Evolutionary conservation across 2,888 invertebrate genomes (phyloP).

Genomic region (Urechis unicinctus): DNA sequence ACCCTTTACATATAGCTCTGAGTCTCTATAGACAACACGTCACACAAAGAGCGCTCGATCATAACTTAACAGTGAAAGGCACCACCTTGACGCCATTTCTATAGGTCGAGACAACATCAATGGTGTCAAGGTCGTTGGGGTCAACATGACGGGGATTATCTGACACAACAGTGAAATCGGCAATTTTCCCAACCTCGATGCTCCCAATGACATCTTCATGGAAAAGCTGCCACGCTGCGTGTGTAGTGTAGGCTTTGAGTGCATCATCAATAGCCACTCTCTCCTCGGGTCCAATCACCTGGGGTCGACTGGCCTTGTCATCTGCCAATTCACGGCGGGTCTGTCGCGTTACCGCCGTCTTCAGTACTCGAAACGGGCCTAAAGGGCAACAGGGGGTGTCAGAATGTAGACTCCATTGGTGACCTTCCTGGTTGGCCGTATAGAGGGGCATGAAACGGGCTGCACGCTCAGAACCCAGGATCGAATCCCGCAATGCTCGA

Average conservation of each 20-base stretch:
- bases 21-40: too few species aligned
- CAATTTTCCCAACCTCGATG: neutral
- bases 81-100: too few species aligned
- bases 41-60: too few species aligned
- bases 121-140: neutral
- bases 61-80: too few species aligned
- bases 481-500: neutral
- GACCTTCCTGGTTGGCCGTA: neutral
- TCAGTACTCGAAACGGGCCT: neutral
- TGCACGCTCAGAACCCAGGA: neutral
- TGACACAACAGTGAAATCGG: neutral
- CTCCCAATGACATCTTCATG: neutral
- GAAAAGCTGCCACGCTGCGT: neutral
- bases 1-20: too few species aligned
- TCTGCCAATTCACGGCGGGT: neutral
- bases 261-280: neutral
- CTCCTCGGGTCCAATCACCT: neutral
- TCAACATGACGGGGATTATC: neutral
- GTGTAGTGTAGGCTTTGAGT: neutral
- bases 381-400: neutral
- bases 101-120: neutral
- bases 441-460: neutral
- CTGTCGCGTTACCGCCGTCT: neutral
- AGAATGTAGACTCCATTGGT: neutral
- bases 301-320: neutral